phyloP scores from a whole-genome alignment of 1,140 invertebrate species.

The Drosophila biarmipes region DNA sequence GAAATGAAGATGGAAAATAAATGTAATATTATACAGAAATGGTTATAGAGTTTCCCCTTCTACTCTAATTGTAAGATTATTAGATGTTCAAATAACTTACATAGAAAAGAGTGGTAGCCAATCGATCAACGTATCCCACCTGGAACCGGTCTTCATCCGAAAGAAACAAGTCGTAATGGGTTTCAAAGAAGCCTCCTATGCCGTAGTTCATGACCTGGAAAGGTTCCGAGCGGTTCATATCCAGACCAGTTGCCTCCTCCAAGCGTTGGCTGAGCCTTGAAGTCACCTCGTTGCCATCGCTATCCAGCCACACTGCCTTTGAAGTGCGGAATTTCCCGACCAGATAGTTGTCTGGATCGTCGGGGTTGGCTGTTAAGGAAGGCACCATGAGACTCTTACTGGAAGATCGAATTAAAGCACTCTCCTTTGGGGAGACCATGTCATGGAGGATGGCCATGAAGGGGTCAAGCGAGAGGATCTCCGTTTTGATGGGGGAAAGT shows the following conservation, averaged over 20 bases:
- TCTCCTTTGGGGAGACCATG: conserved; percentile 5
- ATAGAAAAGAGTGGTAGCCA: conserved; percentile 24
- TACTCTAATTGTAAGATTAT: too few relatives aligned
- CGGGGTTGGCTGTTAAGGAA: background rate
- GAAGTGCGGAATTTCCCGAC: background rate
- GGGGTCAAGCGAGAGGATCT: conserved; percentile 29
- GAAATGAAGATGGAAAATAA: too few relatives aligned
- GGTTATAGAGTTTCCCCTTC: too few relatives aligned
- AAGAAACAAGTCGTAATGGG: background rate
- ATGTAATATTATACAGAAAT: too few relatives aligned
- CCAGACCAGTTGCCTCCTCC: conserved; percentile 10
- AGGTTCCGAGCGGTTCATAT: conserved; percentile 3
- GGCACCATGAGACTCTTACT: background rate
- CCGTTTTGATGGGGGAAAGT: conserved; percentile 32
- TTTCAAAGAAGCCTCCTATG: conserved; percentile 12
- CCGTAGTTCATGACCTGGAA: conserved; percentile 32
- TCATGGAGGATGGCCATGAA: conserved; percentile 25
- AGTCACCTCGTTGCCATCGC: background rate
- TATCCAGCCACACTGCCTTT: conserved; percentile 5
- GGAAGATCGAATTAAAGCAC: background rate
- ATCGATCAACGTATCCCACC: background rate
- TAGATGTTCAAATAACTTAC: background rate
- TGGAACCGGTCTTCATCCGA: background rate
- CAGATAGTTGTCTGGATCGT: fast-evolving
- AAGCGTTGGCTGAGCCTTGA: background rate